These are phyloP conservation scores for Chaunax sp. DNA, from an alignment of 2,797 vertebrate species.

Conservation along the genomic window DNA sequence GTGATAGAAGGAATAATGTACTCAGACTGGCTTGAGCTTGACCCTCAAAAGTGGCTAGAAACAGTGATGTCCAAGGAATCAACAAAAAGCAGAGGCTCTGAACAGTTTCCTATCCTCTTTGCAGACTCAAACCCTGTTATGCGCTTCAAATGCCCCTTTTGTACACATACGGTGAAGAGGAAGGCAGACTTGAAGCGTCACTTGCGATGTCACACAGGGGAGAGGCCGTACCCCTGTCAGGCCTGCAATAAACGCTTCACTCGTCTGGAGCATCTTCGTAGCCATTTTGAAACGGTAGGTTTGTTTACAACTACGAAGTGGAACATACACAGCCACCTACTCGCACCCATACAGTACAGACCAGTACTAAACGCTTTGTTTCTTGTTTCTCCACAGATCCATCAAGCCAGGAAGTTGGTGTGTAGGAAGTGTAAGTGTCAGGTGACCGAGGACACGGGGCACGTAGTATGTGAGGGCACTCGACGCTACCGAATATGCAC, in stretches of 20 bases:
- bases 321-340: not conserved
- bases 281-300: slow-evolving; percentile 94
- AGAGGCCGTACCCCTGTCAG: slow-evolving; percentile 96
- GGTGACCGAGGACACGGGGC: slow-evolving; percentile 92
- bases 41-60: not conserved
- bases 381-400: slow-evolving; percentile 85
- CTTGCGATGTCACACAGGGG: slow-evolving; percentile 95
- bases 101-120: slow-evolving; percentile 35
- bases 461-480: slow-evolving; percentile 94
- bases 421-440: slow-evolving; percentile 97
- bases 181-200: slow-evolving; percentile 98
- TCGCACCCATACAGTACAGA: too few relatives aligned
- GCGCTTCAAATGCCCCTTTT: slow-evolving; percentile 97
- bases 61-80: not conserved
- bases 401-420: slow-evolving; percentile 96
- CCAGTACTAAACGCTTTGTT: too few relatives aligned
- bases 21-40: not conserved
- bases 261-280: slow-evolving; percentile 95
- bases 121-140: slow-evolving; percentile 91
- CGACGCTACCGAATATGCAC: slow-evolving; percentile 94
- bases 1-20: slow-evolving; percentile 8
- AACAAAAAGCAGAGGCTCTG: slow-evolving; percentile 11
- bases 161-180: slow-evolving; percentile 96
- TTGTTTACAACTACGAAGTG: not conserved
- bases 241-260: slow-evolving; percentile 97